These are phyloP conservation scores for Polydrusus pterygomalis DNA, from an alignment of 2,888 invertebrate genomes.

Conservation along the genomic window DNA sequence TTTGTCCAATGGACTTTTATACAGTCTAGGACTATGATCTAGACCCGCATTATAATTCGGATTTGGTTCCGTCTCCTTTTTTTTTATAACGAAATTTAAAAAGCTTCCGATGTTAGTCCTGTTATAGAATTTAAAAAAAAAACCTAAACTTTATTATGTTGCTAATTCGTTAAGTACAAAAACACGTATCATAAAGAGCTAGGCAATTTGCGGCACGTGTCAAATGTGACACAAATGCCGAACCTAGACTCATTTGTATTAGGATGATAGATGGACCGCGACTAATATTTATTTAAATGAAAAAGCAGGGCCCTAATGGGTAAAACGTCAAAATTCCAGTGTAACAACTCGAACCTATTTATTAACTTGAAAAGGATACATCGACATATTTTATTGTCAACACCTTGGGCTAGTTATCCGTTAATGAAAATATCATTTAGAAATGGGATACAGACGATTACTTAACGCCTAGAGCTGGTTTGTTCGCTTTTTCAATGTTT, in stretches of 20 bases:
- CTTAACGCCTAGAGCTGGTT: constrained; percentile 5
- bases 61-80: too few species aligned
- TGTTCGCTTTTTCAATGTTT: constrained; percentile 5
- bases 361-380: constrained; percentile 19
- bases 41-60: too few species aligned
- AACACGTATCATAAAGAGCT: too few species aligned
- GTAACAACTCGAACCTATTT: constrained; percentile 22
- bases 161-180: too few species aligned
- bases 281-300: not conserved
- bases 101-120: too few species aligned
- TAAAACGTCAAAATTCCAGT: constrained; percentile 17
- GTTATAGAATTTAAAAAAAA: too few species aligned
- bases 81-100: too few species aligned
- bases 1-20: too few species aligned
- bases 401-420: constrained; percentile 28
- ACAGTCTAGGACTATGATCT: too few species aligned
- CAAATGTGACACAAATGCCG: not conserved
- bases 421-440: constrained; percentile 33
- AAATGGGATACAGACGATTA: constrained; percentile 23
- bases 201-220: not conserved
- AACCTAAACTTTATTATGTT: too few species aligned
- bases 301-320: not conserved
- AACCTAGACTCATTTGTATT: not conserved
- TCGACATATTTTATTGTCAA: constrained; percentile 32
- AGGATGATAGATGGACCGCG: not conserved